Evolutionary conservation across 2,888 invertebrate genomes (phyloP), one percentile per base, ranked within the genome.

Genomic region (Herminia tarsipennalis): DNA sequence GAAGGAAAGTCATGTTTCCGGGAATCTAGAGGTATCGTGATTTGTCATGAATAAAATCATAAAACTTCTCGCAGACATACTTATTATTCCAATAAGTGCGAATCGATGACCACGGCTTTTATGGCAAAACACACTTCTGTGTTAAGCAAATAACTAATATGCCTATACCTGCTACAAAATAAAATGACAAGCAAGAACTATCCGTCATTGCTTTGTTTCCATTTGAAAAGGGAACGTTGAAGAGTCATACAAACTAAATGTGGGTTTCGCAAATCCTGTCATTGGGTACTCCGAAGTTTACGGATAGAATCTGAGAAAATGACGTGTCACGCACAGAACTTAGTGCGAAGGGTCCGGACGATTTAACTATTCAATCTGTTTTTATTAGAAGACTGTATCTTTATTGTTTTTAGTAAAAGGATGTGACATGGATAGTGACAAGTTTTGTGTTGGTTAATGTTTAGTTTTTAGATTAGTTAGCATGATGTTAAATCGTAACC

Each of bases 161-260:
- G n/a, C n/a, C n/a, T n/a, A n/a, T n/a, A n/a, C n/a, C n/a, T n/a
- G n/a, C n/a, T n/a, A n/a, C n/a, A n/a, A n/a, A n/a, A n/a, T n/a
- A n/a, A n/a, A n/a, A n/a, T n/a, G 17, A 18, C 25, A 30, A 27
- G 21, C 27, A 29, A 53, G 41, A 33, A 20, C 21, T 27, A 21
- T 12, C 68, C 73, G 76, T 76, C 76, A 73, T 54, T 48, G 54
- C 65, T 77, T 81, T 82, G 83, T 83, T 82, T 80, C 78, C 74
- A 78, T 82, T 81, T 83, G 78, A 83, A 68, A 65, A 82, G 79
- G 83, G 57, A 79, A 77, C 73, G 66, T 79, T 76, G 79, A 81
- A 81, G 80, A 81, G 28, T 42, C 82, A 77, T 81, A 81, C 54
- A 71, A 73, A 76, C 76, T 73, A 78, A 83, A 85, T 83, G 80